Conservation (phyloP, 2,888 invertebrate genomes). For the Pandemis corylana region DNA sequence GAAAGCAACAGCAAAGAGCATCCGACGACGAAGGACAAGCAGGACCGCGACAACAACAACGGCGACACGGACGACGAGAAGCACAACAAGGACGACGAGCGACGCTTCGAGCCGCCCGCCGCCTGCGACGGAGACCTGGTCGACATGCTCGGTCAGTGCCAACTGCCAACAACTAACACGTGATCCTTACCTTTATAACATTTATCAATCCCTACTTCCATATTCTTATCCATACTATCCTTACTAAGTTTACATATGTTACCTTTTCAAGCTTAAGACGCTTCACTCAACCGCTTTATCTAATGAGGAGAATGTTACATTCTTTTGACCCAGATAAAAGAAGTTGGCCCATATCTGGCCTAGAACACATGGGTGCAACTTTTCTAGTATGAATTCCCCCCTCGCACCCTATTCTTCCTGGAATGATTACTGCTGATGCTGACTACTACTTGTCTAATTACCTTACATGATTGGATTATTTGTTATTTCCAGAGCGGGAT, state of each 20-base stretch:
- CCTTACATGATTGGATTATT: background rate
- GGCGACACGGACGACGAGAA: conserved; percentile 88
- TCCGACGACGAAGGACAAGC: conserved; percentile 69
- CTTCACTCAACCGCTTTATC: too few relatives aligned
- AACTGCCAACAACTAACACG: background rate
- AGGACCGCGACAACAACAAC: conserved; percentile 85
- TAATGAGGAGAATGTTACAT: too few relatives aligned
- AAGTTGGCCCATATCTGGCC: too few relatives aligned
- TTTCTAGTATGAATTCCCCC: too few relatives aligned
- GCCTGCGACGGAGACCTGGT: conserved; percentile 95
- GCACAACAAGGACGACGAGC: conserved; percentile 88
- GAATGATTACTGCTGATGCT: background rate
- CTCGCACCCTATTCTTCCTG: background rate
- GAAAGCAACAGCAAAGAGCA: conserved; percentile 69
- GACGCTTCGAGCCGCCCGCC: conserved; percentile 92
- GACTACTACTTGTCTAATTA: background rate
- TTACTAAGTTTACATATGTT: too few relatives aligned
- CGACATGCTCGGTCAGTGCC: conserved; percentile 90
- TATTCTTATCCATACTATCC: too few relatives aligned
- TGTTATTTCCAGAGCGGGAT: conserved; percentile 91
- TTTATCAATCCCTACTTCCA: too few relatives aligned
- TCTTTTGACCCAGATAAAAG: too few relatives aligned
- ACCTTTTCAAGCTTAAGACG: too few relatives aligned
- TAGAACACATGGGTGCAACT: too few relatives aligned
- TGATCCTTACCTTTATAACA: too few relatives aligned